Evolutionary conservation across 2,797 vertebrate genomes (phyloP).

Genomic region (Pygocentrus nattereri): DNA sequence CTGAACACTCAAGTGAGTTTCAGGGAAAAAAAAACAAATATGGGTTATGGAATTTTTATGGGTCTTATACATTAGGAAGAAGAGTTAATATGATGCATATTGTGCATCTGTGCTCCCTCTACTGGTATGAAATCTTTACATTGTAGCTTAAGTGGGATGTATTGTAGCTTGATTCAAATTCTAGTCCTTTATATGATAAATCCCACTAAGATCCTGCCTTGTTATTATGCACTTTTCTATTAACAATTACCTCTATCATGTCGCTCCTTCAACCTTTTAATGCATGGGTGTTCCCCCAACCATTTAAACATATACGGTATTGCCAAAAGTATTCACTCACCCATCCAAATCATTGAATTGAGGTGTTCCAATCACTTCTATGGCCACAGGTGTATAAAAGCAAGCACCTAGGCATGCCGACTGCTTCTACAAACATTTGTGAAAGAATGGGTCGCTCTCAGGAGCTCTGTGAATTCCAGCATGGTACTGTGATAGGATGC

Average conservation of each 20-base stretch:
- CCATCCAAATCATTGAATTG: too few relatives aligned
- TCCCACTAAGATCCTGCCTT: too few relatives aligned
- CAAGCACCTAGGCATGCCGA: too few relatives aligned
- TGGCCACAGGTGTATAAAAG: too few relatives aligned
- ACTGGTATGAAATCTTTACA: slow-evolving; percentile 36
- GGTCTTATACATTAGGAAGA: neutral
- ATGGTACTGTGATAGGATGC: too few relatives aligned
- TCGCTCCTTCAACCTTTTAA: neutral
- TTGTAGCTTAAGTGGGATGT: neutral
- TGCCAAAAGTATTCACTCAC: too few relatives aligned
- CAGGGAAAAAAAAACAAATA: neutral
- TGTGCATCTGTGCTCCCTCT: slow-evolving; percentile 44
- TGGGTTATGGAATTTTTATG: neutral
- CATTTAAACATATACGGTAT: neutral
- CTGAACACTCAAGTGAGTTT: neutral
- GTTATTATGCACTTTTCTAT: too few relatives aligned
- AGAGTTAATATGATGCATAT: slow-evolving; percentile 2
- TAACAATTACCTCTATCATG: neutral
- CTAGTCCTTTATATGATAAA: neutral
- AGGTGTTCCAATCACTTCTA: too few relatives aligned
- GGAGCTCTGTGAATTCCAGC: too few relatives aligned
- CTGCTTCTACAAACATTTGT: too few relatives aligned
- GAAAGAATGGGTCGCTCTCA: too few relatives aligned
- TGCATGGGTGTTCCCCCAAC: neutral
- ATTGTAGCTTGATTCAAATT: neutral